These are phyloP conservation scores for Caenorhabditis panamensis DNA, from an alignment of 2,888 invertebrate species.

Conservation along the genomic window DNA sequence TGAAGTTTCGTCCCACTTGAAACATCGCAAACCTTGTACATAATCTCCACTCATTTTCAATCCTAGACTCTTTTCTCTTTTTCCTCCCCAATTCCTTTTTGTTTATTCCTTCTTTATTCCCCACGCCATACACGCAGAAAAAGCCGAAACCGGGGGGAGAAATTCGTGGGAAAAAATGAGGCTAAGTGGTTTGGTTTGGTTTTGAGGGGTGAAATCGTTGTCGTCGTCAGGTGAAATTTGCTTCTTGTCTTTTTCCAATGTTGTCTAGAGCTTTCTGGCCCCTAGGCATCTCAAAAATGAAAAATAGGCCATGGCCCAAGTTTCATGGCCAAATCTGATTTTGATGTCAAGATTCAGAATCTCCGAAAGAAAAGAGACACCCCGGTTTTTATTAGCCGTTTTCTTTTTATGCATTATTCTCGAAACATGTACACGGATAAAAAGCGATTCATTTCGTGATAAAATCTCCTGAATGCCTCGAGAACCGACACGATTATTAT, in stretches of 20 bases:
- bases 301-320: no score
- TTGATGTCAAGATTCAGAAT: no score
- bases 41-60: background rate
- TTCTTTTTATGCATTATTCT: constrained; percentile 3
- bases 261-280: background rate
- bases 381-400: constrained; percentile 25
- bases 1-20: background rate
- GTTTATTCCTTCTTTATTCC: background rate
- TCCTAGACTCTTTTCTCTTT: constrained; percentile 10
- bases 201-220: constrained; percentile 18
- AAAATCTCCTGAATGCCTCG: constrained; percentile 5
- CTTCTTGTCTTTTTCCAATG: background rate
- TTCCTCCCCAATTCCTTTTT: no score
- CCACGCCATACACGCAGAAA: constrained; percentile 6
- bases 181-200: constrained; percentile 52
- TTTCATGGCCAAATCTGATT: no score
- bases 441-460: constrained; percentile 4
- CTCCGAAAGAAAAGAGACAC: constrained; percentile 1
- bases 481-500: constrained; percentile 35
- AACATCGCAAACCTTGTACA: constrained; percentile 5
- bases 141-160: background rate
- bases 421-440: constrained; percentile 6
- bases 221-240: background rate
- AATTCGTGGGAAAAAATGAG: constrained; percentile 36
- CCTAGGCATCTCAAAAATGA: background rate